Percentiles rank a stretch among this genome's conserved stretches.
Conservation (phyloP, 2,797 vertebrate genomes). For the Acanthopagrus latus region DNA sequence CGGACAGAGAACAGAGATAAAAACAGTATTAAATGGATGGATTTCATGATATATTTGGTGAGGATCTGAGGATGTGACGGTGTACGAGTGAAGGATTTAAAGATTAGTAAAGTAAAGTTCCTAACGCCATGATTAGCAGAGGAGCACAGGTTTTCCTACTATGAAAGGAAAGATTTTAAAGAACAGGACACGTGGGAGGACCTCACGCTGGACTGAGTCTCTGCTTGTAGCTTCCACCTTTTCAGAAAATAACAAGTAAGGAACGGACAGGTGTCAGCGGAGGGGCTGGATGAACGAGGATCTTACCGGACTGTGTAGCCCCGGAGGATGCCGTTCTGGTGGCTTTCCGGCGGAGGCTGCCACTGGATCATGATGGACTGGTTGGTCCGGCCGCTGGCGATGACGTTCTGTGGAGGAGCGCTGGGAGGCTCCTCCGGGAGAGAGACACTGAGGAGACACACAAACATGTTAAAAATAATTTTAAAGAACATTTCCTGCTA, state of each 20-base stretch:
- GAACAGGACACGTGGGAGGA: too few species aligned
- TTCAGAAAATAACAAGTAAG: background rate
- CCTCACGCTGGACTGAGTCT: background rate
- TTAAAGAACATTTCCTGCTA: too few species aligned
- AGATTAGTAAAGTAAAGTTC: too few species aligned
- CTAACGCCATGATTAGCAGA: background rate
- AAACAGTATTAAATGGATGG: background rate
- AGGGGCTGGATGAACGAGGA: background rate
- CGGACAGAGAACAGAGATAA: background rate
- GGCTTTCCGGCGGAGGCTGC: constrained; percentile 95
- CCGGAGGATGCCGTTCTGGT: constrained; percentile 94
- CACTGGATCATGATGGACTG: constrained; percentile 99
- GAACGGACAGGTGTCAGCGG: background rate
- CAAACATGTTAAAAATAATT: constrained; percentile 59
- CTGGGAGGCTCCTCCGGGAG: constrained; percentile 97
- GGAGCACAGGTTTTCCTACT: background rate
- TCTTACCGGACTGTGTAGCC: constrained; percentile 93
- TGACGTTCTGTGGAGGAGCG: constrained; percentile 94
- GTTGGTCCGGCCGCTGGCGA: constrained; percentile 96
- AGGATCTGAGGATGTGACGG: background rate
- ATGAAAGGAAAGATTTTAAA: background rate
- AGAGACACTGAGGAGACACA: constrained; percentile 85
- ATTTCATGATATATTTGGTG: background rate
- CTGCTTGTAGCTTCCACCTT: background rate
- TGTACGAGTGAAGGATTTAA: background rate